phyloP scores from a whole-genome alignment of 2,888 invertebrate species.

The Philereme vetulata region DNA sequence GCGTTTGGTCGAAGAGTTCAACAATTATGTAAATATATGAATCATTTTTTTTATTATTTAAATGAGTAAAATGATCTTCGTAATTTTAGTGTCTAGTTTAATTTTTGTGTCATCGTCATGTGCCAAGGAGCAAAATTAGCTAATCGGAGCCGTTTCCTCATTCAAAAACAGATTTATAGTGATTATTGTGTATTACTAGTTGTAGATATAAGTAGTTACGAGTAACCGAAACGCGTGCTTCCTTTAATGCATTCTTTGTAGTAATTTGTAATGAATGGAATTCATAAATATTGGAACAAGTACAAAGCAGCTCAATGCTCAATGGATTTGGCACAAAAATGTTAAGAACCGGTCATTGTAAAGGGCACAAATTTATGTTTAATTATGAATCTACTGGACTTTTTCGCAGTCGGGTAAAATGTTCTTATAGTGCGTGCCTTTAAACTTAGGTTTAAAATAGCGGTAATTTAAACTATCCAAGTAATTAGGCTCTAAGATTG shows the following conservation, averaged over 20 bases:
- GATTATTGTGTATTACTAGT: slow-evolving; percentile 67
- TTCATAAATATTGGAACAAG: slow-evolving; percentile 42
- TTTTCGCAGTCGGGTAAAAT: slow-evolving; percentile 29
- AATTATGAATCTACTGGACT: slow-evolving; percentile 12
- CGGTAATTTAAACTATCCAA: slow-evolving; percentile 72
- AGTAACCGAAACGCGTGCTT: slow-evolving; percentile 74
- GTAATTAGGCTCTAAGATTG: slow-evolving; percentile 53
- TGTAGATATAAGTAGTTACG: slow-evolving; percentile 58
- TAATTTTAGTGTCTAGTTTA: slow-evolving; percentile 59
- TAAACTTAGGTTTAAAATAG: slow-evolving; percentile 52
- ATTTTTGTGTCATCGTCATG: slow-evolving; percentile 74
- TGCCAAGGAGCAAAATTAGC: slow-evolving; percentile 72
- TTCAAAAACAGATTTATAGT: slow-evolving; percentile 46
- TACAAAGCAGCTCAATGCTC: slow-evolving; percentile 49
- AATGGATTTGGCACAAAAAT: slow-evolving; percentile 40
- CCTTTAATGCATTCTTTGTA: slow-evolving; percentile 54
- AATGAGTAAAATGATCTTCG: slow-evolving; percentile 76
- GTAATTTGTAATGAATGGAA: slow-evolving; percentile 34
- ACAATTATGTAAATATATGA: slow-evolving; percentile 54
- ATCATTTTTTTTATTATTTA: slow-evolving; percentile 55
- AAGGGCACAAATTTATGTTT: slow-evolving; percentile 48
- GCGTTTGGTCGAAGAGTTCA: slow-evolving; percentile 25
- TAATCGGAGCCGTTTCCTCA: slow-evolving; percentile 46
- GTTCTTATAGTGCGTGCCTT: slow-evolving; percentile 66
- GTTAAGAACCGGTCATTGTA: slow-evolving; percentile 24